phyloP scores from a whole-genome alignment of 2,888 invertebrate species.

The Mythimna ferrago region DNA sequence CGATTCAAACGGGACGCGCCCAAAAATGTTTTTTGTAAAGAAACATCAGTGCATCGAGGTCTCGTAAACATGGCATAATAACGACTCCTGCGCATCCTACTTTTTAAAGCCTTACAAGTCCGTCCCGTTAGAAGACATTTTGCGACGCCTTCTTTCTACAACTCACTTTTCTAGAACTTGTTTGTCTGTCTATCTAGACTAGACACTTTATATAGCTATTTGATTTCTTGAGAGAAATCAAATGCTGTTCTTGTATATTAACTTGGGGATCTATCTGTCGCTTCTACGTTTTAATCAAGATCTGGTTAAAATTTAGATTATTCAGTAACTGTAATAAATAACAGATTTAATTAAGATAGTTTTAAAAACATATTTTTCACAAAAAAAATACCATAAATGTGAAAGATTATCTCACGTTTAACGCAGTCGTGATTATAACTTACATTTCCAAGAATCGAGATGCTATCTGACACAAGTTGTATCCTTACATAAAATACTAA shows the following conservation, averaged over 20 bases:
- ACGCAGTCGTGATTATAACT: slow-evolving; percentile 39
- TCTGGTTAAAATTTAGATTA: slow-evolving; percentile 3
- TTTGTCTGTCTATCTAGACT: slow-evolving; percentile 33
- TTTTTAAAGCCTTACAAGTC: slow-evolving; percentile 70
- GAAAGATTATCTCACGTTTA: slow-evolving; percentile 36
- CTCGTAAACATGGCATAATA: slow-evolving; percentile 70
- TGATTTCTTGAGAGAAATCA: background rate
- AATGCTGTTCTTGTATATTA: background rate
- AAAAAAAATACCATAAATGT: slow-evolving; percentile 17
- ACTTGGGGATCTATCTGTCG: background rate
- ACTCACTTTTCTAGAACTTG: slow-evolving; percentile 47
- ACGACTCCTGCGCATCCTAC: slow-evolving; percentile 74
- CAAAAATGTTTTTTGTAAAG: slow-evolving; percentile 55
- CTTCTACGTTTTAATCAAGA: background rate
- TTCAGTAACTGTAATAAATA: slow-evolving; percentile 23
- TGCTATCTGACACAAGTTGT: slow-evolving; percentile 30
- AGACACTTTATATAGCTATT: slow-evolving; percentile 16
- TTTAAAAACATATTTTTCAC: slow-evolving; percentile 5
- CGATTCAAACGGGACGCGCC: slow-evolving; percentile 56
- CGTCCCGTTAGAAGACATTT: slow-evolving; percentile 71
- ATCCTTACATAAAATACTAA: slow-evolving; percentile 38
- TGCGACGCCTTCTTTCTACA: slow-evolving; percentile 52
- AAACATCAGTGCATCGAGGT: slow-evolving; percentile 51
- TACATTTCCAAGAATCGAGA: slow-evolving; percentile 39
- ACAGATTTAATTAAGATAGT: slow-evolving; percentile 44